Evolutionary conservation across 2,797 vertebrate genomes (phyloP).

Genomic region (Cygnus olor): DNA sequence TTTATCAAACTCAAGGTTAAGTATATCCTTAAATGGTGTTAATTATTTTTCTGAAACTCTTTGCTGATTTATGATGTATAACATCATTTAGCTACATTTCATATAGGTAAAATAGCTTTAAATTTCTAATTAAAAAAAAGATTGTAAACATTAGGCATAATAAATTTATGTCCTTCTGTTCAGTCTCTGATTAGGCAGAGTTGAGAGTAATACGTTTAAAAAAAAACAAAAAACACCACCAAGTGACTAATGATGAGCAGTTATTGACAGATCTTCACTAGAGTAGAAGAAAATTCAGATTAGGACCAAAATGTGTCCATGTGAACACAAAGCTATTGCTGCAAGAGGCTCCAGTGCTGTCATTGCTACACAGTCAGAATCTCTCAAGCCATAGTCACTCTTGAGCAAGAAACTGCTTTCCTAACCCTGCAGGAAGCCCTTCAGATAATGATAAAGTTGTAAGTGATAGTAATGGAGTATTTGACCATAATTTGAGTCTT

Average conservation of each 20-base stretch:
- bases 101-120: not conserved
- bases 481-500: not conserved
- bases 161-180: not conserved
- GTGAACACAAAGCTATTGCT: not conserved
- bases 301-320: accelerated
- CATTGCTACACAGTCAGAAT: not conserved
- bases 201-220: not conserved
- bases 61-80: not conserved
- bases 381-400: not conserved
- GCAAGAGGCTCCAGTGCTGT: not conserved
- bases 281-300: not conserved
- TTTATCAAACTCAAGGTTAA: not conserved
- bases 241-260: not conserved
- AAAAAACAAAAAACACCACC: not conserved
- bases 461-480: not conserved
- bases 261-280: not conserved
- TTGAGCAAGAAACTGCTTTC: not conserved
- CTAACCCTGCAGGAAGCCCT: not conserved
- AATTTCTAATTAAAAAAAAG: not conserved
- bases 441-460: not conserved
- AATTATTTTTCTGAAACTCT: not conserved
- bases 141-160: not conserved
- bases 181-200: not conserved
- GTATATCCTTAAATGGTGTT: not conserved
- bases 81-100: not conserved